A percentile compares a stretch with the other conserved stretches of the same genome.
Evolutionary conservation across 2,113 vertebrate genomes (phyloP).

Genomic region (Lates calcarifer): DNA sequence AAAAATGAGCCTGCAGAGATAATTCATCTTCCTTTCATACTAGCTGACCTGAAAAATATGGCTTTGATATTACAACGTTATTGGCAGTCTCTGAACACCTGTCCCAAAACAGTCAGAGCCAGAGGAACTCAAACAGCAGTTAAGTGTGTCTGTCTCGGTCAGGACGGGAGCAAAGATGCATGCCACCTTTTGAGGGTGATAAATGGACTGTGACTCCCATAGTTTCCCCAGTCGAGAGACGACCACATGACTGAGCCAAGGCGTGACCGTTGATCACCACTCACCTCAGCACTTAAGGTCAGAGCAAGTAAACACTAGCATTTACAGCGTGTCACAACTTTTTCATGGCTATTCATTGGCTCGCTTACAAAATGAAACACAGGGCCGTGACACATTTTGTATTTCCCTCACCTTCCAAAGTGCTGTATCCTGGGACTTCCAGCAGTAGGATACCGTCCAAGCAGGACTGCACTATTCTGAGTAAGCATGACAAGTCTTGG

Average conservation of each 20-base stretch:
- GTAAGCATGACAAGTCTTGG: constrained; percentile 49
- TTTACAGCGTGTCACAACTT: constrained; percentile 48
- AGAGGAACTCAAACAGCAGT: constrained; percentile 57
- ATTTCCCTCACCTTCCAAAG: constrained; percentile 9
- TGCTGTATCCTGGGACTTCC: constrained; percentile 30
- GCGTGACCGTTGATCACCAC: constrained; percentile 28
- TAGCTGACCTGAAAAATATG: constrained; percentile 72
- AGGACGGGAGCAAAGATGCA: constrained; percentile 44
- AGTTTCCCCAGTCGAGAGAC: constrained; percentile 31
- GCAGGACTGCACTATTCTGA: constrained; percentile 40
- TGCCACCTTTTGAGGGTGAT: constrained; percentile 44
- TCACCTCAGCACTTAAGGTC: constrained; percentile 60
- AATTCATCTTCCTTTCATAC: constrained; percentile 74
- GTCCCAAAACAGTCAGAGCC: constrained; percentile 55
- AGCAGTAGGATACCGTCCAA: constrained; percentile 18
- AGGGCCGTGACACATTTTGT: not conserved
- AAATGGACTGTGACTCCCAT: constrained; percentile 65
- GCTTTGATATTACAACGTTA: constrained; percentile 74
- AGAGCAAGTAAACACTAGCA: constrained; percentile 19
- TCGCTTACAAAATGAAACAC: not conserved
- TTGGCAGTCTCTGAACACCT: constrained; percentile 71
- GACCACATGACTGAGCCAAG: constrained; percentile 25
- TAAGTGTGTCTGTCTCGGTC: constrained; percentile 33
- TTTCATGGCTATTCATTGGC: not conserved
- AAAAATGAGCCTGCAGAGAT: constrained; percentile 70